Evolutionary conservation across 2,888 invertebrate genomes (phyloP).

Genomic region (Neria commutata): DNA sequence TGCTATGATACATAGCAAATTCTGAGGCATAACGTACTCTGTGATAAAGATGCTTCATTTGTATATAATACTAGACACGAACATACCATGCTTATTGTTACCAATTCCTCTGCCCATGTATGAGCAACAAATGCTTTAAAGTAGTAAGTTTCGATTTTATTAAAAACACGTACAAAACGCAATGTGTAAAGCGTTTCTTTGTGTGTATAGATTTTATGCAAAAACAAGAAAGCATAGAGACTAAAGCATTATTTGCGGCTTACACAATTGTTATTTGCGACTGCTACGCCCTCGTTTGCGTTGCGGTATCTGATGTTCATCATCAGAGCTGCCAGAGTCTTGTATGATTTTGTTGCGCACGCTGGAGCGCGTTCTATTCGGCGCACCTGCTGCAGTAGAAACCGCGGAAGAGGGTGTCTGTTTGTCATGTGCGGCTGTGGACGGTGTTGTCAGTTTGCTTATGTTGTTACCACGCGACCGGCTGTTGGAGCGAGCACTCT

Average conservation of each 20-base stretch:
- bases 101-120: too few relatives aligned
- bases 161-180: background rate
- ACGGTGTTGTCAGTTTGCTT: background rate
- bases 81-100: too few relatives aligned
- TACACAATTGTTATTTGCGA: conserved; percentile 19
- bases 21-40: too few relatives aligned
- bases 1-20: too few relatives aligned
- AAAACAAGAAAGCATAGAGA: background rate
- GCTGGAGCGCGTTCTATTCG: conserved; percentile 16
- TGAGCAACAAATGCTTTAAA: too few relatives aligned
- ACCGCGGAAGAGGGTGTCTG: too few relatives aligned
- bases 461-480: conserved; percentile 11
- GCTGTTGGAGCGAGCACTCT: too few relatives aligned
- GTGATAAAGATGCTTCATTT: too few relatives aligned
- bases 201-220: background rate
- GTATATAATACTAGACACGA: too few relatives aligned
- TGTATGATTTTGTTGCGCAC: conserved; percentile 36
- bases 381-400: too few relatives aligned
- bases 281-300: conserved; percentile 42
- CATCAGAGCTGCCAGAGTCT: conserved; percentile 41
- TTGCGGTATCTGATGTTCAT: conserved; percentile 34
- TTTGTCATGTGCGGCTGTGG: background rate
- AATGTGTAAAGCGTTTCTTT: too few relatives aligned
- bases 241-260: background rate
- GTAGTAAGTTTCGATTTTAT: too few relatives aligned